A percentile compares a stretch with the other conserved stretches of the same genome.
These are phyloP conservation scores for Melieria omissa DNA, from an alignment of 2,888 invertebrate species.

Conservation along the genomic window DNA sequence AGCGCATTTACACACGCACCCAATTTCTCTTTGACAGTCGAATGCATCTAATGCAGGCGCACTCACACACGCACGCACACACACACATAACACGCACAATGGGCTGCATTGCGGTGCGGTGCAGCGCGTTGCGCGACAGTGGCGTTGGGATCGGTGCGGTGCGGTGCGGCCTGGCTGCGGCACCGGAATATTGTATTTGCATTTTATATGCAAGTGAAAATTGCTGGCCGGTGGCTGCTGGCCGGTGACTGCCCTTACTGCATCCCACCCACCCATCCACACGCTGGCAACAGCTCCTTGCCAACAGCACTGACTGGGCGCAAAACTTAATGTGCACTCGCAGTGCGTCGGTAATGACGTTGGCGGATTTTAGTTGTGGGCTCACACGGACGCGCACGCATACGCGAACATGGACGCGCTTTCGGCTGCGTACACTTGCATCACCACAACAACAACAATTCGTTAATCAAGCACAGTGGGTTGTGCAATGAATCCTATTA, in stretches of 20 bases:
- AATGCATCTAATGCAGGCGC: conserved; percentile 25
- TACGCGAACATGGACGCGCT: neutral
- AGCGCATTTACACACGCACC: conserved; percentile 28
- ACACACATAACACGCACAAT: neutral
- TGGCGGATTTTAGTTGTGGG: conserved; percentile 10
- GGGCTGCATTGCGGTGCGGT: neutral
- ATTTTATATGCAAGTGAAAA: conserved; percentile 50
- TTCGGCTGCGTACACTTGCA: no score
- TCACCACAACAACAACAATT: no score
- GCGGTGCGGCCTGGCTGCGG: no score
- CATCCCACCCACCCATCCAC: neutral
- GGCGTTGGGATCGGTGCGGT: no score
- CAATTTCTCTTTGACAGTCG: conserved; percentile 36
- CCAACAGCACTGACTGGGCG: neutral
- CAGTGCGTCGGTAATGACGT: neutral
- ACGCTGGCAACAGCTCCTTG: neutral
- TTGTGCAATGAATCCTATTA: no score
- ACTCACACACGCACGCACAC: neutral
- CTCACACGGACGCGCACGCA: neutral
- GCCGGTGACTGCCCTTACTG: neutral
- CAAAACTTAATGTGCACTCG: conserved; percentile 8
- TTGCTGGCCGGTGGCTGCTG: conserved; percentile 38
- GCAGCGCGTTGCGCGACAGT: neutral
- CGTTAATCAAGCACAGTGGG: no score
- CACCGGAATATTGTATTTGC: conserved; percentile 48